These are phyloP conservation scores for Anhinga anhinga DNA, from an alignment of 2,113 vertebrate genomes.

Conservation along the genomic window DNA sequence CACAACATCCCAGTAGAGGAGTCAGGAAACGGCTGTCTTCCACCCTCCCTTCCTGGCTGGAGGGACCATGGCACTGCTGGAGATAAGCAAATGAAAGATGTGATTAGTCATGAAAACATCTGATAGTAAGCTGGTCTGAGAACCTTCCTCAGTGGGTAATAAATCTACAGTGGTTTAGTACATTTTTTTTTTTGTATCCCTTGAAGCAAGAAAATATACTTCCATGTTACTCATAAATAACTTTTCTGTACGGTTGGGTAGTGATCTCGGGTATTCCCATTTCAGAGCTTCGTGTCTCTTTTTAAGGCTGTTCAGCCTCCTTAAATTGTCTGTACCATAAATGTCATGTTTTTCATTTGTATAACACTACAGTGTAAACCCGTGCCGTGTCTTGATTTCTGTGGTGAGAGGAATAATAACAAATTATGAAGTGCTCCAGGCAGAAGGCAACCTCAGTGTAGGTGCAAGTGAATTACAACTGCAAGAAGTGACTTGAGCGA, in stretches of 20 bases:
- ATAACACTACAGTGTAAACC: not conserved
- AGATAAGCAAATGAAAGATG: not conserved
- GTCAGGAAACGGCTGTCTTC: not conserved
- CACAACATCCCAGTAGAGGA: rapidly evolving
- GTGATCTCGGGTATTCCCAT: not conserved
- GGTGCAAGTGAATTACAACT: not conserved
- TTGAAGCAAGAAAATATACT: not conserved
- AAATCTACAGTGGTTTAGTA: not conserved
- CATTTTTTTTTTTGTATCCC: not conserved
- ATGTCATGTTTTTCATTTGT: not conserved
- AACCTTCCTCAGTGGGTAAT: not conserved
- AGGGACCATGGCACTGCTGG: not conserved
- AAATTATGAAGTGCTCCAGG: not conserved
- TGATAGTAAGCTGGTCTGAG: not conserved
- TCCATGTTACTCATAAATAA: not conserved
- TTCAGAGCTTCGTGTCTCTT: rapidly evolving
- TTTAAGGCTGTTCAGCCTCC: not conserved
- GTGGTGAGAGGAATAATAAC: not conserved
- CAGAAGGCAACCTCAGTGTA: not conserved
- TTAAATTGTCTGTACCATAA: not conserved
- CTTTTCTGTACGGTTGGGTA: not conserved
- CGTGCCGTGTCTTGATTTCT: too few species aligned
- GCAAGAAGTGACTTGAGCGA: not conserved
- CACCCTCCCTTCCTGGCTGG: not conserved
- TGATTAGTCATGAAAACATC: rapidly evolving